Conservation (phyloP, 2,113 vertebrate species). For the Uropsilus gracilis region DNA sequence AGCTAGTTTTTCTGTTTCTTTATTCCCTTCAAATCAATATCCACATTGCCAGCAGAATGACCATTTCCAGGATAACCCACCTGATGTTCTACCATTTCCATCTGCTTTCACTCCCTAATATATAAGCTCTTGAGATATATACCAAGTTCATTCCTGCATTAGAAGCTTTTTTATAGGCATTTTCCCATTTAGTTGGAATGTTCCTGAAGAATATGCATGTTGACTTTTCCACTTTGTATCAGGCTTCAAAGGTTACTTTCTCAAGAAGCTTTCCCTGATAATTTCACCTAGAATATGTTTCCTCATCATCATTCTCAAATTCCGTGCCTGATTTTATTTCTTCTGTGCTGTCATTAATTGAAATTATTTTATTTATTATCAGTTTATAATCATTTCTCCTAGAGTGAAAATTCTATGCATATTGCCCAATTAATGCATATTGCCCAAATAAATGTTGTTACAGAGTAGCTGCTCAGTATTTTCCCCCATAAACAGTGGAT, state of each 20-base stretch:
- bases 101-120: background rate
- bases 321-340: background rate
- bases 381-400: background rate
- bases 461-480: background rate
- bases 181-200: background rate
- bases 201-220: background rate
- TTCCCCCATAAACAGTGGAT: background rate
- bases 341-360: background rate
- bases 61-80: background rate
- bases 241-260: background rate
- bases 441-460: background rate
- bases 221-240: background rate
- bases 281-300: background rate
- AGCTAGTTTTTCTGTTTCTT: background rate
- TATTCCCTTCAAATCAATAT: background rate
- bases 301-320: background rate
- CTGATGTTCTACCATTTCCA: rapidly evolving
- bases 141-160: background rate
- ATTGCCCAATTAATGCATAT: background rate
- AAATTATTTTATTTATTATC: constrained; percentile 9
- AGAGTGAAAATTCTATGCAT: background rate
- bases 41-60: background rate
- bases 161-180: background rate
- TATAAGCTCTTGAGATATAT: background rate
- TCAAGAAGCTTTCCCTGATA: background rate